These are phyloP conservation scores for Aphis craccivora DNA, from an alignment of 1,140 invertebrate species.

Conservation along the genomic window DNA sequence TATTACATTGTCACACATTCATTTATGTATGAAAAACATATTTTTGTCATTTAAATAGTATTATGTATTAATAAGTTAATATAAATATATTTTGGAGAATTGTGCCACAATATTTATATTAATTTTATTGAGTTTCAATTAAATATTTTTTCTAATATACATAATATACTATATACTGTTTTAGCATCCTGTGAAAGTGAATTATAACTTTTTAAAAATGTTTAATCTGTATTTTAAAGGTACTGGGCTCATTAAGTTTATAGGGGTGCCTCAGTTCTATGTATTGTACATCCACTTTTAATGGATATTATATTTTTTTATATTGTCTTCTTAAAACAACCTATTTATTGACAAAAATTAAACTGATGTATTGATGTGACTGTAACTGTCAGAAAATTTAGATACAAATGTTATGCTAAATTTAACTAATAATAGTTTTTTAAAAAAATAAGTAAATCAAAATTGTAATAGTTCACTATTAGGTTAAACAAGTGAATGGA, in stretches of 20 bases:
- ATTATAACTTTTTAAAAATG: too few species aligned
- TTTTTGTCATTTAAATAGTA: constrained; percentile 1
- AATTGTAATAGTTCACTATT: not conserved
- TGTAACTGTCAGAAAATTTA: not conserved
- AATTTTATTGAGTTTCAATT: not conserved
- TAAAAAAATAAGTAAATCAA: not conserved
- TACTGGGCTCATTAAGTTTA: not conserved
- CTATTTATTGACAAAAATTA: constrained; percentile 11
- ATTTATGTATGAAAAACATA: not conserved
- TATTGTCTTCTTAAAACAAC: not conserved
- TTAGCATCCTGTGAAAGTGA: too few species aligned
- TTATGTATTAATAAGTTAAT: not conserved
- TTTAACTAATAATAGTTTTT: not conserved
- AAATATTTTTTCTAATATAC: not conserved
- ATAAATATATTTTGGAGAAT: not conserved
- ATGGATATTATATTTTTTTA: not conserved
- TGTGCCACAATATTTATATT: not conserved
- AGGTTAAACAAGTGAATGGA: constrained; percentile 9
- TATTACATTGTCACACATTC: not conserved
- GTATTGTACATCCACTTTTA: not conserved
- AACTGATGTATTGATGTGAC: not conserved
- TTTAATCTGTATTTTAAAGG: not conserved
- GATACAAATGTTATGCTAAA: not conserved
- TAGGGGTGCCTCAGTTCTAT: not conserved
- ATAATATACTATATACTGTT: too few species aligned